A percentile compares a stretch with the other conserved stretches of the same genome.
Conservation (phyloP, 2,797 vertebrate species). For the Emys orbicularis region DNA sequence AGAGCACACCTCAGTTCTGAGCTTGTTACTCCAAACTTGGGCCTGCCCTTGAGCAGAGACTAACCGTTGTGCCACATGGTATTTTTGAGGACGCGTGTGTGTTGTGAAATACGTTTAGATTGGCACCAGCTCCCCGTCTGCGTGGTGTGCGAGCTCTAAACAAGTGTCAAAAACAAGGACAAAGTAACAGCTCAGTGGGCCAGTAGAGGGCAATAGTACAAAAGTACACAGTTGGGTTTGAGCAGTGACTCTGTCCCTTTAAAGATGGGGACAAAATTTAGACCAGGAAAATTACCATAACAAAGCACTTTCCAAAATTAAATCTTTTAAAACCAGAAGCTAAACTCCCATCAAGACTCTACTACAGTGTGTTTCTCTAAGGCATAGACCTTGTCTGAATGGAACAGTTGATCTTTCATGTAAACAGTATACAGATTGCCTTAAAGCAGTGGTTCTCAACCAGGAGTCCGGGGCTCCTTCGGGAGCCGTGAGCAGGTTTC, state of each 20-base stretch:
- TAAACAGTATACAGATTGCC: neutral
- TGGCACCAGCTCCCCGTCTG: neutral
- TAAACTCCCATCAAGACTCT: neutral
- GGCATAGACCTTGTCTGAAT: neutral
- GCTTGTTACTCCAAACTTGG: neutral
- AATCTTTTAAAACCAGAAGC: neutral
- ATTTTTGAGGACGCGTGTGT: neutral
- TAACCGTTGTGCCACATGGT: fast-evolving
- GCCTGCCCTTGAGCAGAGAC: neutral
- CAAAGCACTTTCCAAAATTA: neutral
- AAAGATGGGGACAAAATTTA: neutral
- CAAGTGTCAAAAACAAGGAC: neutral
- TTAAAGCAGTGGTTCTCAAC: neutral
- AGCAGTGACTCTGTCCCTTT: neutral
- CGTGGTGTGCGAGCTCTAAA: neutral
- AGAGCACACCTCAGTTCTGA: neutral
- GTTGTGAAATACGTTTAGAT: neutral
- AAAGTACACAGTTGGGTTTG: neutral
- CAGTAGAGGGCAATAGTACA: neutral
- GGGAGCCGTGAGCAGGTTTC: too few relatives aligned
- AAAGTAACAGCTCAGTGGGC: neutral
- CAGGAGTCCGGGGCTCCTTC: too few relatives aligned
- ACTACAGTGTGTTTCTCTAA: neutral
- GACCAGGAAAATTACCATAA: neutral
- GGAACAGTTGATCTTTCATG: neutral